Evolutionary conservation across 2,113 vertebrate species (phyloP).

Genomic region (Xerus inauris): DNA sequence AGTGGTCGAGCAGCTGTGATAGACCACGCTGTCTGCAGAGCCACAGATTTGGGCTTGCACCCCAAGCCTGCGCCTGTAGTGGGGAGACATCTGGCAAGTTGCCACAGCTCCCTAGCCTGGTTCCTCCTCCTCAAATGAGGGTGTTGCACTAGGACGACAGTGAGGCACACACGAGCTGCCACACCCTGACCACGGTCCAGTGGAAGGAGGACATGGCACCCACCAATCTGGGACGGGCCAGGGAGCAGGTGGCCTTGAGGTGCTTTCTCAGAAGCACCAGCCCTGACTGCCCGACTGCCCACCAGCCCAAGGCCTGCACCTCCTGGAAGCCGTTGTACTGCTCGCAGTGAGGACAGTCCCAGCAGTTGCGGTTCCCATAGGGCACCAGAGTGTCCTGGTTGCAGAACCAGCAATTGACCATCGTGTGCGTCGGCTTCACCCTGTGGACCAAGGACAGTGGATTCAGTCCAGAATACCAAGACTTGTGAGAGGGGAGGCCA

Average conservation of each 20-base stretch:
- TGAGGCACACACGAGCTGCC: rapidly evolving
- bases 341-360: slow-evolving; percentile 98
- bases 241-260: rapidly evolving
- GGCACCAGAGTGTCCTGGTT: slow-evolving; percentile 94
- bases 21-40: not conserved
- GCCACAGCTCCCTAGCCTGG: not conserved
- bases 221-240: too few relatives aligned
- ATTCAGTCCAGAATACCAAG: not conserved
- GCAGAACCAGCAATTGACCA: slow-evolving; percentile 99
- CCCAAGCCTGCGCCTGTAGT: too few relatives aligned
- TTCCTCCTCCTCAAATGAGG: not conserved
- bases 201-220: not conserved
- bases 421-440: slow-evolving; percentile 92
- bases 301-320: slow-evolving; percentile 79
- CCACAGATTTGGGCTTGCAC: not conserved
- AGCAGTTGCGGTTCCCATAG: slow-evolving; percentile 98
- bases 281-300: too few relatives aligned
- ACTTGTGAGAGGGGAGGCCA: rapidly evolving
- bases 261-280: not conserved
- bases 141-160: rapidly evolving
- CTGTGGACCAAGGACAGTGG: slow-evolving; percentile 77
- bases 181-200: not conserved
- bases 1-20: not conserved
- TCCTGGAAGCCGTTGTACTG: slow-evolving; percentile 99
- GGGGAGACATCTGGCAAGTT: not conserved